Evolutionary conservation across 2,888 invertebrate genomes (phyloP).

Genomic region (Apamea sordens): DNA sequence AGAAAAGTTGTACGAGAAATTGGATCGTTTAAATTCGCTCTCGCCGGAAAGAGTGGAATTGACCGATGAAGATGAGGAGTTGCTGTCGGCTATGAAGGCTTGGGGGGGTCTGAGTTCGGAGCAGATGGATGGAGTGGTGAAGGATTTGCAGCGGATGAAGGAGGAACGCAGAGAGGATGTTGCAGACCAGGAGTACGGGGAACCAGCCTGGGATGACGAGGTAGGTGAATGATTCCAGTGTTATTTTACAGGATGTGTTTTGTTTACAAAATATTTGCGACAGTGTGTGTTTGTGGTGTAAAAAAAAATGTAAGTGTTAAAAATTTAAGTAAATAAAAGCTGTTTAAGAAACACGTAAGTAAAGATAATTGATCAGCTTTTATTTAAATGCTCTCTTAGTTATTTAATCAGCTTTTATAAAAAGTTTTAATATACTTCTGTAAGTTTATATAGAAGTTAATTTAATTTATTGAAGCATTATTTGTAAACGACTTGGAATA

Average conservation of each 20-base stretch:
- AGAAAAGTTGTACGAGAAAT: slow-evolving; percentile 79
- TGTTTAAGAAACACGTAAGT: background rate
- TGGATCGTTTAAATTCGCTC: slow-evolving; percentile 81
- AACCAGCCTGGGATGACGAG: slow-evolving; percentile 82
- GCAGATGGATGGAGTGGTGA: slow-evolving; percentile 79
- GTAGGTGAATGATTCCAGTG: slow-evolving; percentile 72
- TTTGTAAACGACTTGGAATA: background rate
- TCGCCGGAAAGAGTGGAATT: slow-evolving; percentile 73
- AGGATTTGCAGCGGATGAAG: slow-evolving; percentile 80
- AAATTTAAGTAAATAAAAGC: background rate
- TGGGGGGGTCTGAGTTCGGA: slow-evolving; percentile 81
- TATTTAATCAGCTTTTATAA: too few species aligned
- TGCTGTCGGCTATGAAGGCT: slow-evolving; percentile 80
- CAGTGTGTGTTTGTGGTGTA: background rate
- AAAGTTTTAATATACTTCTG: too few species aligned
- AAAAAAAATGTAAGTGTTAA: slow-evolving; percentile 10
- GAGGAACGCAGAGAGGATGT: slow-evolving; percentile 72
- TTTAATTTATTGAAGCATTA: background rate
- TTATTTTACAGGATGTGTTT: slow-evolving; percentile 5
- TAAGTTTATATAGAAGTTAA: background rate
- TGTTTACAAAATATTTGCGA: slow-evolving; percentile 3
- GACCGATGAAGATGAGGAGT: slow-evolving; percentile 82
- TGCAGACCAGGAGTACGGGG: slow-evolving; percentile 77
- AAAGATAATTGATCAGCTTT: slow-evolving; percentile 21
- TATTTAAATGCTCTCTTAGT: too few species aligned